phyloP scores from a whole-genome alignment of 2,888 invertebrate species.

The Dendrolimus houi region DNA sequence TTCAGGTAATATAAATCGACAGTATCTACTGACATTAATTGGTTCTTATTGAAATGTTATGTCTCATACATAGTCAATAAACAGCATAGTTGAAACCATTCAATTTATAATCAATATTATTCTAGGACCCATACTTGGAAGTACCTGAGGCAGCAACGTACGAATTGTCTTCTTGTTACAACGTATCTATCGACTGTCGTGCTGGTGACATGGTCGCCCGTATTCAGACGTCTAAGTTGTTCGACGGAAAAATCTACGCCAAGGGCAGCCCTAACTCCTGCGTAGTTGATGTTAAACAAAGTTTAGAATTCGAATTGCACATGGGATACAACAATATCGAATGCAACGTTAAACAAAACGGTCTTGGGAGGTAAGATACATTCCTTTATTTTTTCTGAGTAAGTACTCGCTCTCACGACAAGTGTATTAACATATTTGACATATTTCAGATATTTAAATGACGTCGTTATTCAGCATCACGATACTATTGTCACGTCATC shows the following conservation, averaged over 20 bases:
- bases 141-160: constrained; percentile 94
- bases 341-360: constrained; percentile 94
- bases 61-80: no score
- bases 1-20: constrained; percentile 76
- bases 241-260: constrained; percentile 96
- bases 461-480: constrained; percentile 96
- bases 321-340: constrained; percentile 96
- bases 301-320: constrained; percentile 92
- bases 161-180: constrained; percentile 95
- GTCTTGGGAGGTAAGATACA: constrained; percentile 80
- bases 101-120: constrained; percentile 6
- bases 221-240: constrained; percentile 93
- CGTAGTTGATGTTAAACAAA: constrained; percentile 90
- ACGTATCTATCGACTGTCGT: constrained; percentile 94
- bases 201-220: constrained; percentile 95
- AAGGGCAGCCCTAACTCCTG: constrained; percentile 96
- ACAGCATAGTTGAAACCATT: background rate
- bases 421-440: constrained; percentile 5
- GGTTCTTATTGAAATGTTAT: no score
- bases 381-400: background rate
- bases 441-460: constrained; percentile 83
- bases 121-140: constrained; percentile 90
- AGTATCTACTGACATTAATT: background rate
- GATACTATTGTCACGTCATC: constrained; percentile 96
- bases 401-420: constrained; percentile 1